Evolutionary conservation across 2,113 vertebrate genomes (phyloP), one percentile per base, ranked within the genome.

Genomic region (Thunnus thynnus): DNA sequence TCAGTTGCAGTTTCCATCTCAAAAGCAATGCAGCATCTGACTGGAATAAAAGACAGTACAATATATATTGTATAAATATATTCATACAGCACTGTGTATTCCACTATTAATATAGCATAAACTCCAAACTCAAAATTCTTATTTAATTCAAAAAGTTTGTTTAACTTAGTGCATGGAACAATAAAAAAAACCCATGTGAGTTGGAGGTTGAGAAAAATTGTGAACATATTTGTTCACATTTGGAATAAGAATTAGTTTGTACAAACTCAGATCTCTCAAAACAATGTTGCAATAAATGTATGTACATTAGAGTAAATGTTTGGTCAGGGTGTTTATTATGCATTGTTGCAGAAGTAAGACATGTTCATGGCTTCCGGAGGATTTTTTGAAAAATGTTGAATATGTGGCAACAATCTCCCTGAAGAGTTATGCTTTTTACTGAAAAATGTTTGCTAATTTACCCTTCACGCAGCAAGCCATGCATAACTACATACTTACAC

Each of bases 1-100:
- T 97, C 61, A 41, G 9, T 41, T 41, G 36, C 36, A 41, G 36
- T 41, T 41, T 97, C 96, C 76, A 96, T 97, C 89, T 96, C 97
- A 67, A 96, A 96, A 94, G 96, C 96, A 27, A 97, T 97, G 86
- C 97, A 97, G 18, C 96, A 97, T 92, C 93, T 97, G 85, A 96
- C 96, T 32, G 96, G 96, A 55, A 97, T 97, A 96, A 97, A 97
- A 47, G 13, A 30, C 25, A 60, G 18, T 10, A 7, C 2, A 41
- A 2, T 65, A 27, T 12, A 25, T 73, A 27, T 67, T 50, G 14
- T 51, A 5, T 14, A 14, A 61, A 54, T 54, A 82, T 64, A 56
- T 81, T 74, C 22, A 46, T 57, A 8, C 17, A 41, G 27, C 4
- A 30, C 2, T 30, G 9, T 71, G 3, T 60, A 20, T 25, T 36